Percentiles rank a stretch among this genome's conserved stretches.
Conservation (phyloP, 2,797 vertebrate species). For the Somateria mollissima region DNA sequence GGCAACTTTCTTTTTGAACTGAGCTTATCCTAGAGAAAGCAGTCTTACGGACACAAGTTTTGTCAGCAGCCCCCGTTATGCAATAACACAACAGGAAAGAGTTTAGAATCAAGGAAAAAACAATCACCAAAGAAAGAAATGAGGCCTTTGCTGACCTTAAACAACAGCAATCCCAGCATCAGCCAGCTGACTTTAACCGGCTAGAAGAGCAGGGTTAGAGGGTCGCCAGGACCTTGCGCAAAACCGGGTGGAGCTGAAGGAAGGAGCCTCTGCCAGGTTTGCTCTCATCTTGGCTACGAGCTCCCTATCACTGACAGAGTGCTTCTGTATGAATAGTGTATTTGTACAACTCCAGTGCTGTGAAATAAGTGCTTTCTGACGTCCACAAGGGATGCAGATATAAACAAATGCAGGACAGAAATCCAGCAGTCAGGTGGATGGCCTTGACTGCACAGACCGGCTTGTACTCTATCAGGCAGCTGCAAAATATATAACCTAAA, state of each 20-base stretch:
- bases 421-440: background rate
- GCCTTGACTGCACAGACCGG: background rate
- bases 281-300: background rate
- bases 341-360: background rate
- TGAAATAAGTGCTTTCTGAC: background rate
- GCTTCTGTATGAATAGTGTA: background rate
- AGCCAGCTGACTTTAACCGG: background rate
- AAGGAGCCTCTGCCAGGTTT: background rate
- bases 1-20: background rate
- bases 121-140: background rate
- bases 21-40: background rate
- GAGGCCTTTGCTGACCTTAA: constrained; percentile 15
- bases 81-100: constrained; percentile 23
- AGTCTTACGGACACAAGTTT: background rate
- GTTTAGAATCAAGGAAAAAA: background rate
- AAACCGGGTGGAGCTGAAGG: background rate
- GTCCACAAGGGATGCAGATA: background rate
- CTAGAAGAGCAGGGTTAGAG: background rate
- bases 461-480: background rate
- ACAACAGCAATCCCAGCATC: background rate
- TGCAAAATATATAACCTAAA: background rate
- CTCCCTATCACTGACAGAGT: background rate
- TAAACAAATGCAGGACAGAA: background rate
- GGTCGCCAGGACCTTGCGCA: background rate
- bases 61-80: constrained; percentile 6